Evolutionary conservation across 92 coral and sea anemone species (phyloP), one percentile per base, ranked within the genome.

Genomic region (Heliopora coerulea): DNA sequence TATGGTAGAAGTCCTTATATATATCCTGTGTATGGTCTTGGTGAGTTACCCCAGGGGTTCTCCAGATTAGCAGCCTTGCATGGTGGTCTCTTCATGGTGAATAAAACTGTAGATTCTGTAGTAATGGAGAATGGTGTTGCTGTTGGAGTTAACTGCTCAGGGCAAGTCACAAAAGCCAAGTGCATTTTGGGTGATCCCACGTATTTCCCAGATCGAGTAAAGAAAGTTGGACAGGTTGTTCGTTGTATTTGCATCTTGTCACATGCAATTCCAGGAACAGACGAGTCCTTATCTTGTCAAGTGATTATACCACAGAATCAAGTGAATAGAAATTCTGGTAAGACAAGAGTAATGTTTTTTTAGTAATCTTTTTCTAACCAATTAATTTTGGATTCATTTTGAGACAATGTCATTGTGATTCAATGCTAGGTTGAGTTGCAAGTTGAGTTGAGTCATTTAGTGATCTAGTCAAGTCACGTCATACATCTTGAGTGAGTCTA

Each of bases 271-370:
- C 87, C 89, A 0, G 86, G 80, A 17, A 90, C 97, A 31, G 72
- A 80, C 46, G 88, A 91, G 32, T 63, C 85, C 23, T 70, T 64
- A 64, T 91, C 97, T 0, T 91, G 96, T 76, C 97, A 91, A 81
- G 79, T 91, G 48, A 91, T 91, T 46, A 89, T 91, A 30, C 96
- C 97, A 9, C 97, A 91, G 66, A 91, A 89, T 83, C 97, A 91
- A 70, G 91, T 91, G 30, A 81, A 83, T 65, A 83, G 96, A 73
- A 89, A 91, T 41, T 91, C 97, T 32, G 97, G 97, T 91, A 62
- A 26, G n/a, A n/a, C n/a, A n/a, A n/a, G n/a, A n/a, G n/a, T n/a
- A n/a, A n/a, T n/a, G n/a, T n/a, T n/a, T n/a, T n/a, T n/a, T n/a
- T n/a, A n/a, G n/a, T n/a, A n/a, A n/a, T n/a, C n/a, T n/a, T n/a